A percentile compares a stretch with the other conserved stretches of the same genome.
These are phyloP conservation scores for Molorchus minor DNA, from an alignment of 2,888 invertebrate genomes.

Conservation along the genomic window DNA sequence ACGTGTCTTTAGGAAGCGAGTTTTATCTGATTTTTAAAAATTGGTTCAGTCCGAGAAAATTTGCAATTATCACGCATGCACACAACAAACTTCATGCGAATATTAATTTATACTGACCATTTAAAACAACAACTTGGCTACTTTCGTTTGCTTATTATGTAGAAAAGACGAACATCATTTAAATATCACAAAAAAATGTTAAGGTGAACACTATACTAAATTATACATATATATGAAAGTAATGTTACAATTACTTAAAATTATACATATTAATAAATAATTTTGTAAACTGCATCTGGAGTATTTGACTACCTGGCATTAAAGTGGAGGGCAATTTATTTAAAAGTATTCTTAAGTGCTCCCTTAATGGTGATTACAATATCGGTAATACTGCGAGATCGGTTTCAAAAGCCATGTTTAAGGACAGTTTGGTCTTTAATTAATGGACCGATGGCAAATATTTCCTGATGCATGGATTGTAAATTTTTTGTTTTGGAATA, in stretches of 20 bases:
- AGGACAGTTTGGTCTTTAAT: neutral
- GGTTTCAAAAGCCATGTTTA: neutral
- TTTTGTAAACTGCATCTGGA: slow-evolving; percentile 23
- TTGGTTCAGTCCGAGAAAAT: too few species aligned
- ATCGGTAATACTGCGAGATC: slow-evolving; percentile 23
- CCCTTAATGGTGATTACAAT: slow-evolving; percentile 28
- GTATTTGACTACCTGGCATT: slow-evolving; percentile 36
- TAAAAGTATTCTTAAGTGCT: slow-evolving; percentile 27
- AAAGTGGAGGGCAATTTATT: slow-evolving; percentile 34
- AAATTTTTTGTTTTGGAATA: too few species aligned
- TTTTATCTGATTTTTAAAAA: too few species aligned
- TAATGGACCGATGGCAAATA: neutral
- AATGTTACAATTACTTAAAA: slow-evolving; percentile 18
- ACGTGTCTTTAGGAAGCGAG: too few species aligned
- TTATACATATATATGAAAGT: slow-evolving; percentile 19
- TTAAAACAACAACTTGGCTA: slow-evolving; percentile 6
- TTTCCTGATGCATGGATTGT: neutral
- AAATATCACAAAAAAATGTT: slow-evolving; percentile 17
- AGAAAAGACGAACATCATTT: slow-evolving; percentile 13
- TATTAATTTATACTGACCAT: neutral
- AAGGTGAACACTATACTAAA: slow-evolving; percentile 10
- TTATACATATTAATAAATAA: slow-evolving; percentile 19
- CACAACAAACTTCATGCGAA: too few species aligned
- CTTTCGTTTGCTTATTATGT: slow-evolving; percentile 26
- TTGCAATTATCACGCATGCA: too few species aligned